Base-by-base conservation (phyloP, 2,888 invertebrate genomes). In the Perithous albicinctus region DNA sequence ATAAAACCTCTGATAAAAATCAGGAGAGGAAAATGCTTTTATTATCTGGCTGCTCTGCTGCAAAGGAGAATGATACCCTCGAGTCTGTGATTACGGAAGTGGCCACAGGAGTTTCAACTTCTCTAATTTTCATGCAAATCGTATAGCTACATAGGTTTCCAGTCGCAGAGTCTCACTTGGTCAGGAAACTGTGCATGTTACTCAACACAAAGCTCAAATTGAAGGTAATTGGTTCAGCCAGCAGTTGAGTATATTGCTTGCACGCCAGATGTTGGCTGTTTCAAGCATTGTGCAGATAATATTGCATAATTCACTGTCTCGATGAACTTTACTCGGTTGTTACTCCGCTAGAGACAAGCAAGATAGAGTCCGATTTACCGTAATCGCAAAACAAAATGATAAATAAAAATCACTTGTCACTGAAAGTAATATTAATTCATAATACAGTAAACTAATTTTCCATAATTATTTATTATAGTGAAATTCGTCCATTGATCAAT, bases 151-250 rank as follows among this genome's bases (percentile, higher is more conserved):
- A 20, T 43, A 18, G 32, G 38, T 35, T 72, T 59, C 4, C 32
- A 18, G 20, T 15, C 12, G 51, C 29, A 3, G 64, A 29, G 51
- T 56, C 15, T n/a, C 32, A 61, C 18, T 69, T 20, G 23, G 54
- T 38, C n/a, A 54, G 61, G 32, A 56, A 56, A 15, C 69, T 43
- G 61, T 41, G 64, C 67, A 38, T 56, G 46, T 29, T 70, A 63
- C 61, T 66, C 72, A 18, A 61, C 32, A 74, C 70, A 75, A 78
- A 80, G 61, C 59, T 84, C 78, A 83, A 83, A 84, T 84, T 81
- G 81, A 61, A 78, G 75, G 73, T 78, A 83, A 83, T 54, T 81
- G 74, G 26, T 67, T 78, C 43, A 75, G 69, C 35, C 38, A 82
- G 72, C 70, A 61, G 70, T 66, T 48, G 59, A 73, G 59, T 41